phyloP scores from a whole-genome alignment of 2,888 invertebrate species.

The Baronia brevicornis region DNA sequence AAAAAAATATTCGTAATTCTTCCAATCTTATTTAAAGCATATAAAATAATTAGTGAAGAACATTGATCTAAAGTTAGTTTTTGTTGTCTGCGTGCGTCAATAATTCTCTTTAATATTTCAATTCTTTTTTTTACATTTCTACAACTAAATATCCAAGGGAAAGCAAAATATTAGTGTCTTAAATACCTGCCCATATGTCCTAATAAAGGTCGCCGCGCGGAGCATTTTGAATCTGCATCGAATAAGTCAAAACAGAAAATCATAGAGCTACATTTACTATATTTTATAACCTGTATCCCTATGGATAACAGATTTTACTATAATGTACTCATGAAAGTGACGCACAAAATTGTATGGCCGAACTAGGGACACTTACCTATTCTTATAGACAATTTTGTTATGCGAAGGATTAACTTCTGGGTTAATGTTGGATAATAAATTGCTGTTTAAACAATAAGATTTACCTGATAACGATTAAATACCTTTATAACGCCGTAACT shows the following conservation, averaged over 20 bases:
- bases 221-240: constrained; percentile 41
- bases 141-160: background rate
- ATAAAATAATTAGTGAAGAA: too few species aligned
- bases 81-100: too few species aligned
- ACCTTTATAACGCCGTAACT: constrained; percentile 44
- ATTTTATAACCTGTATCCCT: too few species aligned
- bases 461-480: constrained; percentile 46
- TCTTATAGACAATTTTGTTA: constrained; percentile 49
- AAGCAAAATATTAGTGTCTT: background rate
- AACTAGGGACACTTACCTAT: constrained; percentile 9
- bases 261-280: constrained; percentile 20
- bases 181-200: constrained; percentile 57
- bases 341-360: background rate
- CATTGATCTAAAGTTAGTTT: too few species aligned
- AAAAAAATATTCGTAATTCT: too few species aligned
- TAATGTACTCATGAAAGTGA: constrained; percentile 1
- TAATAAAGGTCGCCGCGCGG: constrained; percentile 62
- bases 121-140: background rate
- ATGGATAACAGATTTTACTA: background rate
- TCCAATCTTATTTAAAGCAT: too few species aligned
- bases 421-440: constrained; percentile 47
- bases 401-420: constrained; percentile 35
- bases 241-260: constrained; percentile 24
- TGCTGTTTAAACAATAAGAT: constrained; percentile 48
- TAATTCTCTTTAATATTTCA: background rate